These are phyloP conservation scores for Tonatia bakeri DNA, from an alignment of 2,113 vertebrate species.

Conservation along the genomic window DNA sequence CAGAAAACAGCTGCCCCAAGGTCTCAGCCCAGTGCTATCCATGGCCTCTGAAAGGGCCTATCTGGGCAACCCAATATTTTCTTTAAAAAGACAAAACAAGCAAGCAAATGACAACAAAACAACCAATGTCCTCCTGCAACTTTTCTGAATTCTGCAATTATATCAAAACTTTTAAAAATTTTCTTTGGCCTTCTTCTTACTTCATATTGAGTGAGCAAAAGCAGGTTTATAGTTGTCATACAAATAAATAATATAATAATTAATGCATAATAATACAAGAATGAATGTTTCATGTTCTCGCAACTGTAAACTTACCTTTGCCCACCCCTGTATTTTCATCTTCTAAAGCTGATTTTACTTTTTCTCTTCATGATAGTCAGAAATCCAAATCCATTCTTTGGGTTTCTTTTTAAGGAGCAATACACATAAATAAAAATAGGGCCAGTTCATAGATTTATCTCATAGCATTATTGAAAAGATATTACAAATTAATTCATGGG, in stretches of 20 bases:
- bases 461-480: not conserved
- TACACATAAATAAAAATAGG: not conserved
- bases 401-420: not conserved
- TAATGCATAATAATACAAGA: not conserved
- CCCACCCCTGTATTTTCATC: not conserved
- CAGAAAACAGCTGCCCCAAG: not conserved
- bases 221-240: not conserved
- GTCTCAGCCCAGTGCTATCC: not conserved
- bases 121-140: not conserved
- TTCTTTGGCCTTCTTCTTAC: not conserved
- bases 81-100: not conserved
- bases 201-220: not conserved
- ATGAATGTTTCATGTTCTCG: not conserved
- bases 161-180: not conserved
- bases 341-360: not conserved
- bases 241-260: not conserved
- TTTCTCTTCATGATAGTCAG: not conserved
- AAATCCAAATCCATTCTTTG: not conserved
- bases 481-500: not conserved
- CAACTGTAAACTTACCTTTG: not conserved
- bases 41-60: not conserved
- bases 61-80: not conserved
- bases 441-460: not conserved
- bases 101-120: not conserved
- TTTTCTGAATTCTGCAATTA: conserved; percentile 19